Percentiles rank a stretch among this genome's conserved stretches.
These are phyloP conservation scores for Camponotus pennsylvanicus DNA, from an alignment of 1,140 invertebrate species.

Conservation along the genomic window DNA sequence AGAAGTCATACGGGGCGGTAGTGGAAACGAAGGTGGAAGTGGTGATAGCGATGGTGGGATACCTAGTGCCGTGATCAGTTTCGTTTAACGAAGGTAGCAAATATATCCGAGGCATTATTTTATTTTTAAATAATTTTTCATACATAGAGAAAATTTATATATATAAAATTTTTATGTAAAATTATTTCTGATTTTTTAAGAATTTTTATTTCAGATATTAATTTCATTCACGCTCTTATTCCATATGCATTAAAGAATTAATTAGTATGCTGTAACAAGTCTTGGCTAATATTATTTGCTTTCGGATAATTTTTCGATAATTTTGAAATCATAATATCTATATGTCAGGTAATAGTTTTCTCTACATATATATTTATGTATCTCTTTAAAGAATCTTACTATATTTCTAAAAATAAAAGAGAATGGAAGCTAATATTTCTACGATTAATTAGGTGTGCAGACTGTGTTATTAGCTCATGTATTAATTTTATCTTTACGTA, in stretches of 20 bases:
- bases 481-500: neutral
- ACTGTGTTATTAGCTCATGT: neutral
- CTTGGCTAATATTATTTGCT: neutral
- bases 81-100: neutral
- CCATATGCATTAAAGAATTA: neutral
- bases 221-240: neutral
- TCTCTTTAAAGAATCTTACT: neutral
- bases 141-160: neutral
- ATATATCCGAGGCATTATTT: neutral
- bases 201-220: neutral
- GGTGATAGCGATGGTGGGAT: slow-evolving; percentile 24
- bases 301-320: neutral
- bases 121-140: neutral
- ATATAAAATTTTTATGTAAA: no score
- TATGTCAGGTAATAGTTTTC: neutral
- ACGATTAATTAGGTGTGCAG: neutral
- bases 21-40: slow-evolving; percentile 49
- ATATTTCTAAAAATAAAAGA: neutral
- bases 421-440: neutral
- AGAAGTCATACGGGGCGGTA: slow-evolving; percentile 36
- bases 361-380: neutral
- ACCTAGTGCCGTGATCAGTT: slow-evolving; percentile 34
- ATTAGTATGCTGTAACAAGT: neutral
- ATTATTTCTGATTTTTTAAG: no score
- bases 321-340: neutral